phyloP scores from a whole-genome alignment of 1,140 invertebrate species.

The Ridgeia piscesae region DNA sequence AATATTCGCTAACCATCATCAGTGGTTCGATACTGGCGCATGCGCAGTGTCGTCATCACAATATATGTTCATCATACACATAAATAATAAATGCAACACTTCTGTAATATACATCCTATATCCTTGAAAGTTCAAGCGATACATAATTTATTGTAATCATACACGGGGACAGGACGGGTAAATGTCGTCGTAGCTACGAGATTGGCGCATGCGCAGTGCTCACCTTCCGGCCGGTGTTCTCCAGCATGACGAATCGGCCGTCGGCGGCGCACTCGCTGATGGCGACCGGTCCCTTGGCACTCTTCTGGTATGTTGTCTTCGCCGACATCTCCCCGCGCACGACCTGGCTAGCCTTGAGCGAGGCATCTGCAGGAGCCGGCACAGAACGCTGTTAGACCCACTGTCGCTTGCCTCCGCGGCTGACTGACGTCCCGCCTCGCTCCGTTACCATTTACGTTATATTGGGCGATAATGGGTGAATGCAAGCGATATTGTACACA shows the following conservation, averaged over 20 bases:
- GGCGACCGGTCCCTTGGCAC: conserved; percentile 31
- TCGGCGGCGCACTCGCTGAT: conserved; percentile 31
- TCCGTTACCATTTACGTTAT: background rate
- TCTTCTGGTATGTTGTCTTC: conserved; percentile 33
- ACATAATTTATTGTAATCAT: too few species aligned
- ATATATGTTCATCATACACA: background rate
- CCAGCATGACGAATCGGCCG: conserved; percentile 28
- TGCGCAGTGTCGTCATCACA: background rate
- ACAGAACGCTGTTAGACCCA: background rate
- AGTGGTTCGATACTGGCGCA: too few species aligned
- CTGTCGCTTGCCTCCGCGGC: background rate
- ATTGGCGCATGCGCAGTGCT: conserved; percentile 7
- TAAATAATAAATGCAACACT: too few species aligned
- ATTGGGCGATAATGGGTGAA: background rate
- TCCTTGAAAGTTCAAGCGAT: too few species aligned
- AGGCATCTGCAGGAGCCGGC: conserved; percentile 22
- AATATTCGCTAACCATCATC: too few species aligned
- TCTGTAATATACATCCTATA: too few species aligned
- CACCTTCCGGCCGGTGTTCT: conserved; percentile 32
- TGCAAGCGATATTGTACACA: background rate
- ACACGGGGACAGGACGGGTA: too few species aligned
- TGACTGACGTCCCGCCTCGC: background rate
- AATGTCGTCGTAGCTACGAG: background rate
- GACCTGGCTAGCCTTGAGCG: conserved; percentile 30
- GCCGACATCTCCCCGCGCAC: conserved; percentile 34